Conservation (phyloP, 2,888 invertebrate genomes). For the Orchesella flavescens region DNA sequence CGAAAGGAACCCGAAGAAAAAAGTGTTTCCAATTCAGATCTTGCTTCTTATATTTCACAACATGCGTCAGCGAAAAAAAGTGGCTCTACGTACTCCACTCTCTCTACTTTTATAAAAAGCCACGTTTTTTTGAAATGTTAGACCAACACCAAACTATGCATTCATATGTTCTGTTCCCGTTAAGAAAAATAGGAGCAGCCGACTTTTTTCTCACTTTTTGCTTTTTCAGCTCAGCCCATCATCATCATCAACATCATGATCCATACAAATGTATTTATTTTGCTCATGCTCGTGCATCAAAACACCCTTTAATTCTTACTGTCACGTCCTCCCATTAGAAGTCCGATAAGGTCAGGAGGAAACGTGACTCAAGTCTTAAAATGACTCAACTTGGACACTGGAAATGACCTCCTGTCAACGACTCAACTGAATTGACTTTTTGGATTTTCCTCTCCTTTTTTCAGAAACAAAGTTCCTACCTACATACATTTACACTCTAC, state of each 20-base stretch:
- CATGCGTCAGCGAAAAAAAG: conserved; percentile 10
- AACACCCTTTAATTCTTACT: conserved; percentile 51
- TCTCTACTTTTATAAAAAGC: too few relatives aligned
- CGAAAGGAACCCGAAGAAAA: conserved; percentile 14
- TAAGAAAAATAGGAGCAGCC: background rate
- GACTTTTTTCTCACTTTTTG: conserved; percentile 5
- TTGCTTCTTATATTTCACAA: conserved; percentile 17
- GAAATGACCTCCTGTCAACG: conserved; percentile 58
- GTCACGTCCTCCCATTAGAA: conserved; percentile 67
- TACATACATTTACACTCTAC: background rate
- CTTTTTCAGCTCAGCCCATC: background rate
- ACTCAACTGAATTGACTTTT: conserved; percentile 50
- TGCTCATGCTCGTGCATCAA: conserved; percentile 24
- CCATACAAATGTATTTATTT: conserved; percentile 15
- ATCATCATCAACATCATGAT: too few relatives aligned
- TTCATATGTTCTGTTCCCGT: background rate
- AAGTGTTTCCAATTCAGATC: conserved; percentile 50
- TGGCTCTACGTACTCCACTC: too few relatives aligned
- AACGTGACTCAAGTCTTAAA: conserved; percentile 63
- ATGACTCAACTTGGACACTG: conserved; percentile 47
- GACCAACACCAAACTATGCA: background rate
- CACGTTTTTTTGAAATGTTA: background rate
- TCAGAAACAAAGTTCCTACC: conserved; percentile 33
- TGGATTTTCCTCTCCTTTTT: background rate
- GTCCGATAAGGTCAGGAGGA: conserved; percentile 63